Conservation (phyloP, 2,888 invertebrate genomes). For the Drosophila pseudotalamancana region DNA sequence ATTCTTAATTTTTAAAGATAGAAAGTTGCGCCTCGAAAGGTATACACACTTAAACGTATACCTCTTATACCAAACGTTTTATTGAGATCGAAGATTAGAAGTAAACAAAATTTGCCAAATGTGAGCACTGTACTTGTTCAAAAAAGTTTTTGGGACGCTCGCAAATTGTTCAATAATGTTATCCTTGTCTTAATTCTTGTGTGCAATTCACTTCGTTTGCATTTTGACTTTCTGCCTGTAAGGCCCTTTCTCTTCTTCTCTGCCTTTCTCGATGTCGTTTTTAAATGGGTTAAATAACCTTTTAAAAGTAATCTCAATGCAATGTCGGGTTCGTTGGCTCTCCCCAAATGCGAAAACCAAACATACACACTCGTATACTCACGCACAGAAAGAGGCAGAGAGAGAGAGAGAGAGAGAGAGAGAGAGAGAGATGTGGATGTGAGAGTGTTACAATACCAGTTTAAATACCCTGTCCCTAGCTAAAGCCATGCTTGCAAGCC, state of each 20-base stretch:
- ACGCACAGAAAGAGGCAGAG: slow-evolving; percentile 38
- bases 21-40: too few species aligned
- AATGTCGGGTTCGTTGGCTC: slow-evolving; percentile 64
- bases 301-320: slow-evolving; percentile 65
- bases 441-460: slow-evolving; percentile 63
- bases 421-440: too few species aligned
- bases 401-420: too few species aligned
- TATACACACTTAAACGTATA: too few species aligned
- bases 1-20: too few species aligned
- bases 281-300: slow-evolving; percentile 75
- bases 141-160: slow-evolving; percentile 44
- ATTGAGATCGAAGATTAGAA: too few species aligned
- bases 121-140: slow-evolving; percentile 3
- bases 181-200: slow-evolving; percentile 50
- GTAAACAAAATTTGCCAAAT: too few species aligned
- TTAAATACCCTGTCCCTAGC: slow-evolving; percentile 27
- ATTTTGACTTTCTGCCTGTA: slow-evolving; percentile 19
- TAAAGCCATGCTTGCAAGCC: too few species aligned
- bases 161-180: slow-evolving; percentile 30
- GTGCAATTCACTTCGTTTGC: slow-evolving; percentile 37
- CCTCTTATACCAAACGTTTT: too few species aligned
- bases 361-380: slow-evolving; percentile 23
- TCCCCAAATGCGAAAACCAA: slow-evolving; percentile 25
- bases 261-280: slow-evolving; percentile 3
- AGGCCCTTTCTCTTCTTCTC: neutral